phyloP scores from a whole-genome alignment of 1,140 invertebrate genomes.

The Tetramorium simillimum region DNA sequence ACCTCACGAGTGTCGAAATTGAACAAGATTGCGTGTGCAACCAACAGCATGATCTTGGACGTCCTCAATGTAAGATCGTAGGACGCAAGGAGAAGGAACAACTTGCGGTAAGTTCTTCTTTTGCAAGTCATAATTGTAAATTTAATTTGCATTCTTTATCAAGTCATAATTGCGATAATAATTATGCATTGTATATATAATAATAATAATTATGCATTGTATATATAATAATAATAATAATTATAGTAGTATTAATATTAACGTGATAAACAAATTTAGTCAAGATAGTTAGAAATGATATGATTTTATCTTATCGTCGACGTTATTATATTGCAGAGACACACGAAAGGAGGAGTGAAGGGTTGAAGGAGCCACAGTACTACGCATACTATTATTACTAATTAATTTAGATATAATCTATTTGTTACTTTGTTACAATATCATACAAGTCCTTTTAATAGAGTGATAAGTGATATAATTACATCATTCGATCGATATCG shows the following conservation, averaged over 20 bases:
- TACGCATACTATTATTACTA: conserved; percentile 67
- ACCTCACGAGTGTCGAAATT: conserved; percentile 81
- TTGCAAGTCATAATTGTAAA: background rate
- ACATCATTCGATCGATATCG: background rate
- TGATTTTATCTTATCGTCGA: background rate
- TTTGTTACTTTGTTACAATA: conserved; percentile 80
- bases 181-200: too few species aligned
- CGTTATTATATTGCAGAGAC: conserved; percentile 75
- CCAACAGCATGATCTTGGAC: conserved; percentile 77
- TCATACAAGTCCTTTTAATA: conserved; percentile 34
- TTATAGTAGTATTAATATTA: background rate
- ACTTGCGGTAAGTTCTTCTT: conserved; percentile 62
- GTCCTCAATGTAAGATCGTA: conserved; percentile 83
- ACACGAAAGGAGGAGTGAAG: conserved; percentile 74
- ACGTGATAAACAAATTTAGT: background rate
- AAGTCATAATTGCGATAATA: background rate
- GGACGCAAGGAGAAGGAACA: conserved; percentile 82
- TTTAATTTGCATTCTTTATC: background rate
- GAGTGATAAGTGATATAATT: conserved; percentile 54
- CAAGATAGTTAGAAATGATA: background rate
- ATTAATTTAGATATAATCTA: conserved; percentile 80
- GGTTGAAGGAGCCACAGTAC: conserved; percentile 70
- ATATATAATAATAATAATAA: too few species aligned
- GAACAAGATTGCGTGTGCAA: conserved; percentile 86
- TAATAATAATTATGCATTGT: background rate